Percentiles rank a stretch among this genome's conserved stretches.
phyloP scores from a whole-genome alignment of 2,797 vertebrate genomes.

The Sebastes cheni region DNA sequence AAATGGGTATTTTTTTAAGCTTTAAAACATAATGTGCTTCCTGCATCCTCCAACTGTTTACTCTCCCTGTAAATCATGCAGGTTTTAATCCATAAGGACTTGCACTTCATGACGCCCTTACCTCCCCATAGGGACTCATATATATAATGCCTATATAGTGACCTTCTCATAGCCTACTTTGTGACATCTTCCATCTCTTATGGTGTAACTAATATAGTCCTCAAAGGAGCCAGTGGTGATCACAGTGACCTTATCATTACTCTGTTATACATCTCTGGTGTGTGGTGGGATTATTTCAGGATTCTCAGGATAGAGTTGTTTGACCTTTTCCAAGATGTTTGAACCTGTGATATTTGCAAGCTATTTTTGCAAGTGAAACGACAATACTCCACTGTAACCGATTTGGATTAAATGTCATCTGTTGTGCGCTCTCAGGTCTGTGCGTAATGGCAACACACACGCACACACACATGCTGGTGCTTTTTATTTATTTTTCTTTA shows the following conservation, averaged over 20 bases:
- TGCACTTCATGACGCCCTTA: not conserved
- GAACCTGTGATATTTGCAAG: not conserved
- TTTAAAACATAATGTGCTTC: not conserved
- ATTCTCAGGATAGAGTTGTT: not conserved
- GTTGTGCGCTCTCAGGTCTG: constrained; percentile 13
- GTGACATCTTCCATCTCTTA: not conserved
- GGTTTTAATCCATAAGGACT: not conserved
- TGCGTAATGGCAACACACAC: constrained; percentile 55
- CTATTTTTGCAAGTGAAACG: not conserved
- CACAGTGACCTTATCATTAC: constrained; percentile 21
- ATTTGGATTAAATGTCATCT: not conserved
- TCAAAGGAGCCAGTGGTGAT: not conserved
- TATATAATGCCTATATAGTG: not conserved
- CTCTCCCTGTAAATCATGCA: not conserved
- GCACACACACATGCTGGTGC: not conserved
- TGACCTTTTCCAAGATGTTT: not conserved
- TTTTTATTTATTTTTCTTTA: not conserved
- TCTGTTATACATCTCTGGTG: not conserved
- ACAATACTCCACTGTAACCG: not conserved
- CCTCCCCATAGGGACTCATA: not conserved
- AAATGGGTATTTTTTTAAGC: not conserved
- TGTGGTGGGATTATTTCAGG: not conserved
- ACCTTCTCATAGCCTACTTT: not conserved
- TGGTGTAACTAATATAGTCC: not conserved
- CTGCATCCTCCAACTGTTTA: not conserved